Evolutionary conservation across 2,797 vertebrate species (phyloP).

Genomic region (Ciconia nigra): DNA sequence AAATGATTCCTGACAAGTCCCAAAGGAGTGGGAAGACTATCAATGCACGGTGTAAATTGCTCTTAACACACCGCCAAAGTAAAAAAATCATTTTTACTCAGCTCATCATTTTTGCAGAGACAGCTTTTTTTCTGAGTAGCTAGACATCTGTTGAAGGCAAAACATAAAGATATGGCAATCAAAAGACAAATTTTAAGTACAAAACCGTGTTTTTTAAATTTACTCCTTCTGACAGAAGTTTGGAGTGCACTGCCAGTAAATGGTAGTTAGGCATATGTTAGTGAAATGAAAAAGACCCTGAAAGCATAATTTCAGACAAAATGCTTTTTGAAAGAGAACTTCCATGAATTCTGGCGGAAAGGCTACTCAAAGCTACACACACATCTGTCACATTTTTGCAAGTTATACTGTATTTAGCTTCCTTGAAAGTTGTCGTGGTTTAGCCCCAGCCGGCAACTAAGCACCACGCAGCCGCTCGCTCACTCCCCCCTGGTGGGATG

Average conservation of each 20-base stretch:
- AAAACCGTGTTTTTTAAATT: background rate
- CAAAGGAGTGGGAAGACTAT: background rate
- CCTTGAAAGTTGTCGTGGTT: background rate
- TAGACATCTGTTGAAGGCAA: slow-evolving; percentile 1
- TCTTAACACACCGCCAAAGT: background rate
- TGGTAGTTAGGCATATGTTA: background rate
- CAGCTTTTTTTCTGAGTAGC: background rate
- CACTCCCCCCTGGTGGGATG: no score
- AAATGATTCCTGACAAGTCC: background rate
- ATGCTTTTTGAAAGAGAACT: background rate
- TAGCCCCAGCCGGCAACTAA: no score
- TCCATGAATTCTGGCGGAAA: background rate
- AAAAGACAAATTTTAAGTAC: background rate
- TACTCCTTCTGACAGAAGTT: background rate
- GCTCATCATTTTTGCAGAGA: slow-evolving; percentile 28
- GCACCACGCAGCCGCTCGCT: no score
- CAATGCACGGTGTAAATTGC: background rate
- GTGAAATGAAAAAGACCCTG: background rate
- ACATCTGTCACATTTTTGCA: background rate
- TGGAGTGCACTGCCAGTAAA: background rate
- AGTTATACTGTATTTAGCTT: background rate
- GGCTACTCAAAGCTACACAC: background rate
- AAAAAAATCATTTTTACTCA: background rate
- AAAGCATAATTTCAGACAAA: background rate
- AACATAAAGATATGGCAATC: slow-evolving; percentile 14